Evolutionary conservation across 2,113 vertebrate genomes (phyloP).

Genomic region (Pomatostomus ruficeps): DNA sequence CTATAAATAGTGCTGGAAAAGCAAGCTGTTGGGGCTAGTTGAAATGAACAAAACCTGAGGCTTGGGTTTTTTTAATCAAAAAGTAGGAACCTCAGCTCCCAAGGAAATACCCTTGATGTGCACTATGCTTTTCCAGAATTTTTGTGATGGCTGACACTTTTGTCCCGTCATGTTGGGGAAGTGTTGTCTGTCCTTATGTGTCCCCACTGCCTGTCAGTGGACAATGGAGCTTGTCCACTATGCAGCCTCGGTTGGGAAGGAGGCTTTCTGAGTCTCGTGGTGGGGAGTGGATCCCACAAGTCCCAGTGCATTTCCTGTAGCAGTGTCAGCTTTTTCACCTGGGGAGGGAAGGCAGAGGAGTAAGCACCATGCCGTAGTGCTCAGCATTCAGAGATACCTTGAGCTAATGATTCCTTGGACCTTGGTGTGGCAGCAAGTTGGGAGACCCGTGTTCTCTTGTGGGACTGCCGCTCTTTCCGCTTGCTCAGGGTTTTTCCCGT

Average conservation of each 20-base stretch:
- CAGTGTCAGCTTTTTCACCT: neutral
- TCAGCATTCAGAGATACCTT: neutral
- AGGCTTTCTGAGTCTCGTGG: neutral
- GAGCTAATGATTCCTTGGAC: neutral
- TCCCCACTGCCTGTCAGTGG: rapidly evolving
- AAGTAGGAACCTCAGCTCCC: neutral
- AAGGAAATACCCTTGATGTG: neutral
- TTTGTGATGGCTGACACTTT: neutral
- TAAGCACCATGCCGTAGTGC: neutral
- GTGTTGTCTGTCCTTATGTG: neutral
- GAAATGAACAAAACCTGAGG: neutral
- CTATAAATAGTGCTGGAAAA: neutral
- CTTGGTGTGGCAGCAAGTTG: neutral
- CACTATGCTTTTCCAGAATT: neutral
- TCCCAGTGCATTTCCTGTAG: neutral
- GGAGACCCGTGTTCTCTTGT: neutral
- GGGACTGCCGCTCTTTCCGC: rapidly evolving
- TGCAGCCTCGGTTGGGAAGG: neutral
- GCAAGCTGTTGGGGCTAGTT: neutral
- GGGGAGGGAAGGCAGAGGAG: neutral
- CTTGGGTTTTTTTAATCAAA: neutral
- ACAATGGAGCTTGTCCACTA: neutral
- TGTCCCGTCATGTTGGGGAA: neutral
- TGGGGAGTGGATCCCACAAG: neutral
- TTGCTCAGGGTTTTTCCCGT: neutral